Evolutionary conservation across 2,888 invertebrate species (phyloP).

Genomic region (Agrotis ipsilon): DNA sequence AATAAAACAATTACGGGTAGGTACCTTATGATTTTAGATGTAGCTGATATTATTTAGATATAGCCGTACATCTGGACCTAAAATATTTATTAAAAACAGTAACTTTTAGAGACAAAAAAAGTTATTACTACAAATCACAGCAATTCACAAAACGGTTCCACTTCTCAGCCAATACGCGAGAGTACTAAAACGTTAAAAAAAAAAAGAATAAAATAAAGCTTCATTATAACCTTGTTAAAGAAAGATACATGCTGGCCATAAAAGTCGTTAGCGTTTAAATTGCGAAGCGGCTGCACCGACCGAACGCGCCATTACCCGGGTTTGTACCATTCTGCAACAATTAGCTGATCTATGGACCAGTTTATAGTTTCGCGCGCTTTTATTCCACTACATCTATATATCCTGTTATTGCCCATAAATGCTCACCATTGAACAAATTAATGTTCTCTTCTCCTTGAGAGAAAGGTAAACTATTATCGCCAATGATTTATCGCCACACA

Average conservation of each 20-base stretch:
- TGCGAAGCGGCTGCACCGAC: slow-evolving; percentile 70
- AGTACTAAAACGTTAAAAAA: slow-evolving; percentile 32
- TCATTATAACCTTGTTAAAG: slow-evolving; percentile 70
- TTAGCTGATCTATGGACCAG: slow-evolving; percentile 68
- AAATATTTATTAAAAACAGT: background rate
- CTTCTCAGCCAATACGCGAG: slow-evolving; percentile 33
- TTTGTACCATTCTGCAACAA: slow-evolving; percentile 73
- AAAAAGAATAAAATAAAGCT: slow-evolving; percentile 61
- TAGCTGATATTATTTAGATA: too few relatives aligned
- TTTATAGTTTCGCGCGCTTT: slow-evolving; percentile 61
- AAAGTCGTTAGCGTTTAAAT: slow-evolving; percentile 78
- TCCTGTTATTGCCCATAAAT: slow-evolving; percentile 52
- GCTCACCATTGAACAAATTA: slow-evolving; percentile 53
- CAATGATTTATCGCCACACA: slow-evolving; percentile 58
- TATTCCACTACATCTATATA: slow-evolving; percentile 49
- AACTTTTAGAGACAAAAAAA: background rate
- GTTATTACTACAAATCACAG: slow-evolving; percentile 11
- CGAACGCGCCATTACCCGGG: slow-evolving; percentile 71
- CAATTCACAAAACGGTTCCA: slow-evolving; percentile 30
- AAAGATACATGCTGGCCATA: slow-evolving; percentile 72
- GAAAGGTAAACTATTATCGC: slow-evolving; percentile 52
- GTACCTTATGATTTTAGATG: too few relatives aligned
- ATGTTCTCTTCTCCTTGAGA: slow-evolving; percentile 47
- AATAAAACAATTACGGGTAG: too few relatives aligned
- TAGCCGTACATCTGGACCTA: too few relatives aligned